These are phyloP conservation scores for Ictalurus punctatus DNA, from an alignment of 2,113 vertebrate species.

Conservation along the genomic window DNA sequence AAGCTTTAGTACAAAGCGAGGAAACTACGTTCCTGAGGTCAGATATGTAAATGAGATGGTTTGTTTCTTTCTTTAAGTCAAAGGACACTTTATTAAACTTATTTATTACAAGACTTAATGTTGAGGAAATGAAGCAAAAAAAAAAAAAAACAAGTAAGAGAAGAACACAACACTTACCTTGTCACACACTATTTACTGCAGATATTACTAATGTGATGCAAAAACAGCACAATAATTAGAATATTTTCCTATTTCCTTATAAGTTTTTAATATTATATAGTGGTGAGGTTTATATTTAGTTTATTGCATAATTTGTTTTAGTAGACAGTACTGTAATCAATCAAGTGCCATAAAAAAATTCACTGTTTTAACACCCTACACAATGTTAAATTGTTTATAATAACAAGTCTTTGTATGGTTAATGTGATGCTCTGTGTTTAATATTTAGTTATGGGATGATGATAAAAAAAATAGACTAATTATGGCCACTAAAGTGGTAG, in stretches of 20 bases:
- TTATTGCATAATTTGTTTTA: no score
- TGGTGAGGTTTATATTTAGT: no score
- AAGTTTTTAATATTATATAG: neutral
- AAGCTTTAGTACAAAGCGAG: neutral
- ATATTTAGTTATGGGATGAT: no score
- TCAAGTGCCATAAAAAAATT: no score
- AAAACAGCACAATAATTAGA: neutral
- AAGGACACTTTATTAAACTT: neutral
- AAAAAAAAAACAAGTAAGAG: no score
- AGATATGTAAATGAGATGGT: neutral
- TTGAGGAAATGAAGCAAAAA: neutral
- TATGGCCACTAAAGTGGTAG: neutral
- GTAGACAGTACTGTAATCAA: no score
- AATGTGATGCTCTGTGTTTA: no score
- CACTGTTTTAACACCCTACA: no score
- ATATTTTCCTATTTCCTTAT: neutral
- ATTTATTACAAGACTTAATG: neutral
- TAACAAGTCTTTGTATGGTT: neutral
- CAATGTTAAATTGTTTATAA: neutral
- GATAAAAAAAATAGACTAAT: no score
- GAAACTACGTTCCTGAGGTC: no score
- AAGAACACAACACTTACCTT: neutral
- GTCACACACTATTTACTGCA: neutral
- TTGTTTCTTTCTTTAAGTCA: neutral
- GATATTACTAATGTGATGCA: neutral